Evolutionary conservation across 2,888 invertebrate genomes (phyloP).

Genomic region (Acanthosepion esculentum): DNA sequence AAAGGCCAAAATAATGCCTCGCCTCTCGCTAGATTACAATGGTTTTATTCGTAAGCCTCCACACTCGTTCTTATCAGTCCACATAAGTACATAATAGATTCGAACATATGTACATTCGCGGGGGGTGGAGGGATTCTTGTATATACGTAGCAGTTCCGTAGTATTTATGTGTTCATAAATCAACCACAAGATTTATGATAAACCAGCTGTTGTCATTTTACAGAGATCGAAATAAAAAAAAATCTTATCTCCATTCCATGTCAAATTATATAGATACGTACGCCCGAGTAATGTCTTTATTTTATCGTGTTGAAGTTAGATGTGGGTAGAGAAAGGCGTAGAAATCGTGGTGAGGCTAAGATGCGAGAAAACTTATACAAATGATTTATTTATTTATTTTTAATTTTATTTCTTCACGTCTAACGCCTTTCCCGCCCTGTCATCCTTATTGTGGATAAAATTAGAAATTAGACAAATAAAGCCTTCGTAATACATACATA

Average conservation of each 20-base stretch:
- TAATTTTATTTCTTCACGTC: not conserved
- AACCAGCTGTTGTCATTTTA: conserved; percentile 6
- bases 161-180: conserved; percentile 20
- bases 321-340: too few relatives aligned
- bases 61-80: not conserved
- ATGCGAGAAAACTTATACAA: not conserved
- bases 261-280: conserved; percentile 18
- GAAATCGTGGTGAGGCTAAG: too few relatives aligned
- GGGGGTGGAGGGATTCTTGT: not conserved
- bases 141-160: not conserved
- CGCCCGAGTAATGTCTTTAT: not conserved
- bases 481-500: not conserved
- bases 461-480: not conserved
- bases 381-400: not conserved
- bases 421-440: not conserved
- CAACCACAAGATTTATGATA: not conserved
- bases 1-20: conserved; percentile 1
- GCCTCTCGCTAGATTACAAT: not conserved
- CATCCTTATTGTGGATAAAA: not conserved
- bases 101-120: not conserved
- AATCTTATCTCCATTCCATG: not conserved
- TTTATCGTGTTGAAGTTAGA: not conserved
- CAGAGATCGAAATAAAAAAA: conserved; percentile 33
- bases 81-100: not conserved
- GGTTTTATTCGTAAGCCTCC: not conserved